Evolutionary conservation across 2,888 invertebrate genomes (phyloP).

Genomic region (Diadegma fenestrale): DNA sequence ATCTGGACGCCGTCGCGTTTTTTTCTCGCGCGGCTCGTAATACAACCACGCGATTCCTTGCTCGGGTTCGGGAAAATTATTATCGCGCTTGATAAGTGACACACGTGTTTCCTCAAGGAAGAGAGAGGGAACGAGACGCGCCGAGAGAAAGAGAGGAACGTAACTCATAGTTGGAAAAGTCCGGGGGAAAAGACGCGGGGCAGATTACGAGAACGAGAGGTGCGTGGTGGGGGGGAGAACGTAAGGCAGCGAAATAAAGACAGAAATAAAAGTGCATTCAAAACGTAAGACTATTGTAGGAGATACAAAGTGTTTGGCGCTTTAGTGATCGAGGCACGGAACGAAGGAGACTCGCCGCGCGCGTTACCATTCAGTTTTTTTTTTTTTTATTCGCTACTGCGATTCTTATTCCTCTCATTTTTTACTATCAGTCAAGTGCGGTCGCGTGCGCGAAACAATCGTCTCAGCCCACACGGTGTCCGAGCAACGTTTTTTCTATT

Average conservation of each 20-base stretch:
- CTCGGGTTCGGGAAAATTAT: neutral
- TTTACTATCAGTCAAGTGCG: conserved; percentile 83
- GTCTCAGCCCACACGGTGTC: conserved; percentile 23
- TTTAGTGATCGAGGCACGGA: conserved; percentile 15
- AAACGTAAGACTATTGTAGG: conserved; percentile 24
- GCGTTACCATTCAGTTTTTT: conserved; percentile 13
- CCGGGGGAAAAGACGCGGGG: neutral
- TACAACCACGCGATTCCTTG: neutral
- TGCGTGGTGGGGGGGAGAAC: neutral
- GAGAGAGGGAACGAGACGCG: neutral
- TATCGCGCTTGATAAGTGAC: conserved; percentile 24
- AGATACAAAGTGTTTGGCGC: conserved; percentile 4
- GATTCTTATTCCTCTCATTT: conserved; percentile 13
- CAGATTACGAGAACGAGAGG: neutral
- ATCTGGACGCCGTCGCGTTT: neutral
- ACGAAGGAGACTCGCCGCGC: neutral
- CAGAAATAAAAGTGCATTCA: conserved; percentile 19
- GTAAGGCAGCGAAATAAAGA: conserved; percentile 5
- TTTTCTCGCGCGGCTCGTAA: neutral
- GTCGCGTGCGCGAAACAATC: conserved; percentile 79
- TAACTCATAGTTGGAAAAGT: neutral
- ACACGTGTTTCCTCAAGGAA: conserved; percentile 50
- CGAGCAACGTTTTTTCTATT: conserved; percentile 5
- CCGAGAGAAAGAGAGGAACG: neutral
- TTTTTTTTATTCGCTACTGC: conserved; percentile 7